Evolutionary conservation across 2,797 vertebrate species (phyloP).

Genomic region (Trematomus bernacchii): DNA sequence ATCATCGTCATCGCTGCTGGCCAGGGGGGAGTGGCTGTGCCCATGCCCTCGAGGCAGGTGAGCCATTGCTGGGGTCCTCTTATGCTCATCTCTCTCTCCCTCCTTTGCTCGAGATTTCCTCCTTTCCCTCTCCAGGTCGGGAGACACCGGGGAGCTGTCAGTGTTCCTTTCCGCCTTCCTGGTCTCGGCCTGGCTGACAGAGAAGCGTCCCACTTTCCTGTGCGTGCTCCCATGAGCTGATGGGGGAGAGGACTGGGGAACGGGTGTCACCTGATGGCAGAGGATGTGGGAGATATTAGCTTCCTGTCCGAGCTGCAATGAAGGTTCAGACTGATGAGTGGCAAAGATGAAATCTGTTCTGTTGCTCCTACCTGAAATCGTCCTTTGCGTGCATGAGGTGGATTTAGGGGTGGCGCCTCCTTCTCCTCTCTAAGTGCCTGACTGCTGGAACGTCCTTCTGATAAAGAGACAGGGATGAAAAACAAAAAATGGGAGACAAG

Average conservation of each 20-base stretch:
- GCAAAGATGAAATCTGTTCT: background rate
- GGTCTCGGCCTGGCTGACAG: constrained; percentile 80
- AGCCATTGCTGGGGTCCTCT: constrained; percentile 73
- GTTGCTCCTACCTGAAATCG: constrained; percentile 81
- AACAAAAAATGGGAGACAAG: constrained; percentile 66
- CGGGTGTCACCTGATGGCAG: constrained; percentile 81
- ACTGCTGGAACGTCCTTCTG: constrained; percentile 77
- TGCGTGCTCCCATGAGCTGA: constrained; percentile 62
- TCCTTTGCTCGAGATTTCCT: constrained; percentile 81
- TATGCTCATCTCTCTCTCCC: constrained; percentile 81
- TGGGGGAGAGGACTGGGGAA: constrained; percentile 69
- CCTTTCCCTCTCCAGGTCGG: constrained; percentile 77
- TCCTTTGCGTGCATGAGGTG: constrained; percentile 76
- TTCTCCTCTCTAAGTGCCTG: constrained; percentile 74
- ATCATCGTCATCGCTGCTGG: constrained; percentile 90
- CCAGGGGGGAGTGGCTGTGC: constrained; percentile 89
- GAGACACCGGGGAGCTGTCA: constrained; percentile 84
- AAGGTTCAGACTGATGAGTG: constrained; percentile 1
- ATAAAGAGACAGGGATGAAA: constrained; percentile 68
- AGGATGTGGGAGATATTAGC: constrained; percentile 6
- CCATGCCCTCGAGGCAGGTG: constrained; percentile 81
- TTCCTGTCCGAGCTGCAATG: background rate
- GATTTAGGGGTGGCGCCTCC: constrained; percentile 53
- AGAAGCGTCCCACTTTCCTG: constrained; percentile 87
- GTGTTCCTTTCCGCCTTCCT: constrained; percentile 80